These are phyloP conservation scores for Lanistes nyassanus DNA, from an alignment of 1,140 invertebrate genomes.

Conservation along the genomic window DNA sequence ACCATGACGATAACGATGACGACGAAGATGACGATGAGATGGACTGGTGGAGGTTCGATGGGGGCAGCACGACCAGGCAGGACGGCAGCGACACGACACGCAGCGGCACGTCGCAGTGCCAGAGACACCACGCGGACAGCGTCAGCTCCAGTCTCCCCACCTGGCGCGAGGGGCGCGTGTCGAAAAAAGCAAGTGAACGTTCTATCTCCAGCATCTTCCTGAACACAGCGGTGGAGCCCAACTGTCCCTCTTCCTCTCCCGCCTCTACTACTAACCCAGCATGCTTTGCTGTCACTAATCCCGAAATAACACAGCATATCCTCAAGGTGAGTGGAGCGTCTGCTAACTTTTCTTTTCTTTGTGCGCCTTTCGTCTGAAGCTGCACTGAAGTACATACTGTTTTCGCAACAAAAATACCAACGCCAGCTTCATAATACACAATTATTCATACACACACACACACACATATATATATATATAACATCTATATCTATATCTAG, in stretches of 20 bases:
- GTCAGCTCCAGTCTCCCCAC: conserved; percentile 27
- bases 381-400: no score
- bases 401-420: no score
- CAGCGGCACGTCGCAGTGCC: background rate
- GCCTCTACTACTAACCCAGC: conserved; percentile 49
- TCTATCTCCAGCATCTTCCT: conserved; percentile 58
- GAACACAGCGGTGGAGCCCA: conserved; percentile 38
- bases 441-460: no score
- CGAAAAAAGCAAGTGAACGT: conserved; percentile 56
- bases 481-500: no score
- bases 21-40: conserved; percentile 7
- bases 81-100: conserved; percentile 5
- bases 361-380: no score
- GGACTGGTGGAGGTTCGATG: conserved; percentile 50
- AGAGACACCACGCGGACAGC: background rate
- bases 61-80: conserved; percentile 32
- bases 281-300: conserved; percentile 41
- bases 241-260: conserved; percentile 29
- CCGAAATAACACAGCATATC: conserved; percentile 42
- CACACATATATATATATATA: no score
- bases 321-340: conserved; percentile 47
- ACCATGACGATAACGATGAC: background rate
- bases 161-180: conserved; percentile 44
- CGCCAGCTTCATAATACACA: no score
- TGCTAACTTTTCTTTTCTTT: no score